A percentile compares a stretch with the other conserved stretches of the same genome.
These are phyloP conservation scores for Salminus brasiliensis DNA, from an alignment of 2,113 vertebrate genomes.

Conservation along the genomic window DNA sequence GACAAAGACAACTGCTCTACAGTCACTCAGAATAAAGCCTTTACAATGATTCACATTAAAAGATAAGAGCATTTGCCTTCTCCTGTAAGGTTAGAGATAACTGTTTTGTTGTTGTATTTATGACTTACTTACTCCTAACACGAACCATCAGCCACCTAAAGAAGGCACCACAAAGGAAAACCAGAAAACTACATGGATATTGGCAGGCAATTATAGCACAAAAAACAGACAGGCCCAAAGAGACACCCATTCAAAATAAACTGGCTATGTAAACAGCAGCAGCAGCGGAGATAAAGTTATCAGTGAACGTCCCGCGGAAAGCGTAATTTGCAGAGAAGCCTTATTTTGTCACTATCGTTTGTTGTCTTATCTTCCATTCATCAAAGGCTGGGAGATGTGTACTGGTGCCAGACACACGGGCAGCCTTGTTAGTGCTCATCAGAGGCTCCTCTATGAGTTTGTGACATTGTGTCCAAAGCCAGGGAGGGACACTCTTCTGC, in stretches of 20 bases:
- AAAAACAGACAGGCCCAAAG: background rate
- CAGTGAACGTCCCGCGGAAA: slow-evolving; percentile 38
- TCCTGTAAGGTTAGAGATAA: too few species aligned
- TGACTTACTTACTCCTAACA: too few species aligned
- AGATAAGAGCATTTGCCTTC: too few species aligned
- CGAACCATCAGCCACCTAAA: background rate
- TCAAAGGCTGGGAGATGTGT: slow-evolving; percentile 30
- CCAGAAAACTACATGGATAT: background rate
- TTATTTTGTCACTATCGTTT: slow-evolving; percentile 53
- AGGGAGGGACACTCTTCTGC: background rate
- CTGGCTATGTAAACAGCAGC: background rate
- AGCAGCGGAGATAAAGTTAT: slow-evolving; percentile 5
- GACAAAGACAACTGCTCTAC: too few species aligned
- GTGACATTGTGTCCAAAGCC: slow-evolving; percentile 18
- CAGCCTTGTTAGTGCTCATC: slow-evolving; percentile 51
- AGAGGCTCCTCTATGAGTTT: slow-evolving; percentile 28
- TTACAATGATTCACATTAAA: too few species aligned
- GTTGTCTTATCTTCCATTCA: slow-evolving; percentile 24
- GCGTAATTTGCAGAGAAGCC: slow-evolving; percentile 5
- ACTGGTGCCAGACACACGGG: slow-evolving; percentile 48
- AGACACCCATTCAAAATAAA: background rate
- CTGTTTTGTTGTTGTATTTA: too few species aligned
- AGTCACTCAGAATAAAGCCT: too few species aligned
- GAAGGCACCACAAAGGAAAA: background rate
- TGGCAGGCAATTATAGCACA: background rate